phyloP scores from a whole-genome alignment of 2,113 vertebrate species.

The Isichthys henryi region DNA sequence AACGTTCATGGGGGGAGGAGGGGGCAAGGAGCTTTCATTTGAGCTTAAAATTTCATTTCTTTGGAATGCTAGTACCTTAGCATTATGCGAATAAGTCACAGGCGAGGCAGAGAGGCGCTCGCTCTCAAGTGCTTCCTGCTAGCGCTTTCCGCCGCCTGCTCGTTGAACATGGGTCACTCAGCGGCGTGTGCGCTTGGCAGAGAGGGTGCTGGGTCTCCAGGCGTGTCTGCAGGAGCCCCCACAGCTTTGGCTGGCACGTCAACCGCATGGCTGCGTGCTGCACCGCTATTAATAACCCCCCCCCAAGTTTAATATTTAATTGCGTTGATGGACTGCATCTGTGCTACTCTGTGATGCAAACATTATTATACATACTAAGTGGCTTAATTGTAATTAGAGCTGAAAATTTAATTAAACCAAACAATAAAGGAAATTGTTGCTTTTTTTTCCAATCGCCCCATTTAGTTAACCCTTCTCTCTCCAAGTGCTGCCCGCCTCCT shows the following conservation, averaged over 20 bases:
- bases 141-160: conserved; percentile 49
- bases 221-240: conserved; percentile 43
- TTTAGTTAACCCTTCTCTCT: conserved; percentile 36
- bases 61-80: conserved; percentile 61
- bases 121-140: conserved; percentile 44
- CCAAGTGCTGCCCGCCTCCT: neutral
- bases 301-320: conserved; percentile 74
- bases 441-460: conserved; percentile 21
- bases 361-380: conserved; percentile 75
- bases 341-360: conserved; percentile 75
- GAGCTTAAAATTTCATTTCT: conserved; percentile 57
- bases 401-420: conserved; percentile 73
- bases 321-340: conserved; percentile 71
- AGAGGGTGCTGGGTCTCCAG: conserved; percentile 57
- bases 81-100: conserved; percentile 75
- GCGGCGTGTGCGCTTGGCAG: conserved; percentile 46
- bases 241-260: conserved; percentile 36
- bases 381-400: conserved; percentile 75
- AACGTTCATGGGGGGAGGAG: conserved; percentile 8
- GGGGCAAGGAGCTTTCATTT: conserved; percentile 54
- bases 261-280: conserved; percentile 40
- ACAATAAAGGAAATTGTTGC: conserved; percentile 61
- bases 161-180: conserved; percentile 66
- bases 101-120: conserved; percentile 66
- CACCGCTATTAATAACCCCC: conserved; percentile 73